phyloP scores from a whole-genome alignment of 2,113 vertebrate genomes.

The Hippocampus barbouri region DNA sequence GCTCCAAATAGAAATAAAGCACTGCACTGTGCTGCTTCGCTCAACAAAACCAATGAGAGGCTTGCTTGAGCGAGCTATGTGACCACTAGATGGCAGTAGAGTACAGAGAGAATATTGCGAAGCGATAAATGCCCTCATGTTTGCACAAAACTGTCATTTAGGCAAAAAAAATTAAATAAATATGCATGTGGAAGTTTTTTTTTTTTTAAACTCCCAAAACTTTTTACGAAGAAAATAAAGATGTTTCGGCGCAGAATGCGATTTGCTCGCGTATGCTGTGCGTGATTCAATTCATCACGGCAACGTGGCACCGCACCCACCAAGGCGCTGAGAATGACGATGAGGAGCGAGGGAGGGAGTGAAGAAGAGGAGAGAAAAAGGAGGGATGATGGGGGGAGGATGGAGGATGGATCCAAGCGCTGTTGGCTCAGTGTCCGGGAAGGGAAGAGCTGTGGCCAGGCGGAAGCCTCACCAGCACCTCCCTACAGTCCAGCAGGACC shows the following conservation, averaged over 20 bases:
- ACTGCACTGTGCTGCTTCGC: neutral
- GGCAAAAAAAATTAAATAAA: slow-evolving; percentile 6
- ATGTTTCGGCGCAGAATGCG: neutral
- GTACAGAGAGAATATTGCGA: slow-evolving; percentile 19
- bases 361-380: slow-evolving; percentile 22
- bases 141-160: neutral
- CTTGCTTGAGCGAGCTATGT: neutral
- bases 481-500: slow-evolving; percentile 79
- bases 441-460: slow-evolving; percentile 42
- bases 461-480: slow-evolving; percentile 69
- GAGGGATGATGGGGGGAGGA: slow-evolving; percentile 36
- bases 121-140: neutral
- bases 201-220: slow-evolving; percentile 23
- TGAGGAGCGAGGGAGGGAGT: slow-evolving; percentile 10
- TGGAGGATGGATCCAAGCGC: slow-evolving; percentile 54
- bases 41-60: neutral
- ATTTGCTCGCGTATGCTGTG: neutral
- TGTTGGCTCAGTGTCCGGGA: slow-evolving; percentile 48
- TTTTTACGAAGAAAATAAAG: neutral
- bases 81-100: slow-evolving; percentile 62
- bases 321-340: slow-evolving; percentile 32
- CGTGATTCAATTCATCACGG: slow-evolving; percentile 49
- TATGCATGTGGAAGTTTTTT: slow-evolving; percentile 29
- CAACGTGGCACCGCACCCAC: slow-evolving; percentile 69
- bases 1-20: neutral